These are phyloP conservation scores for Sardina pilchardus DNA, from an alignment of 2,113 vertebrate species.

Conservation along the genomic window DNA sequence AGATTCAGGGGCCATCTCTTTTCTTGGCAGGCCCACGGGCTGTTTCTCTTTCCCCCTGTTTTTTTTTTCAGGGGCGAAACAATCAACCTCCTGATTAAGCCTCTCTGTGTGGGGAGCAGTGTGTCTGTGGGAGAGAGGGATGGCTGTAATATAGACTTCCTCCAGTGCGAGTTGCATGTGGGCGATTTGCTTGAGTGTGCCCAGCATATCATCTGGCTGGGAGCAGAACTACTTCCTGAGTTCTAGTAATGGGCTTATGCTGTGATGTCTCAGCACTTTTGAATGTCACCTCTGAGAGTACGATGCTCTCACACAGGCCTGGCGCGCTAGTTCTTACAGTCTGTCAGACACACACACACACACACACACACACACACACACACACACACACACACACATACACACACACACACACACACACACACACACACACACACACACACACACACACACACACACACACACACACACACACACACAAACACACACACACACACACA, in stretches of 20 bases:
- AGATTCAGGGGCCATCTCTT: conserved; percentile 14
- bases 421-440: no score
- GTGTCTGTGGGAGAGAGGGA: background rate
- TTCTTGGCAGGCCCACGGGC: conserved; percentile 1
- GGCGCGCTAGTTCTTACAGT: no score
- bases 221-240: background rate
- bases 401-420: conserved; percentile 8
- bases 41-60: conserved; percentile 1
- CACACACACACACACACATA: background rate
- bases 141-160: conserved; percentile 9
- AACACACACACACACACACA: background rate
- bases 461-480: background rate
- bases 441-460: background rate
- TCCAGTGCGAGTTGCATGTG: background rate
- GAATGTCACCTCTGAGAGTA: background rate
- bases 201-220: background rate
- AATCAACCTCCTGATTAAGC: conserved; percentile 9
- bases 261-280: background rate
- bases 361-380: background rate
- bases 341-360: background rate
- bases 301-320: no score
- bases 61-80: background rate
- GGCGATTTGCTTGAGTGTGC: background rate
- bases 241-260: background rate
- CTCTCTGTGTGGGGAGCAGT: background rate